Evolutionary conservation across 2,797 vertebrate genomes (phyloP).

Genomic region (Anableps anableps): DNA sequence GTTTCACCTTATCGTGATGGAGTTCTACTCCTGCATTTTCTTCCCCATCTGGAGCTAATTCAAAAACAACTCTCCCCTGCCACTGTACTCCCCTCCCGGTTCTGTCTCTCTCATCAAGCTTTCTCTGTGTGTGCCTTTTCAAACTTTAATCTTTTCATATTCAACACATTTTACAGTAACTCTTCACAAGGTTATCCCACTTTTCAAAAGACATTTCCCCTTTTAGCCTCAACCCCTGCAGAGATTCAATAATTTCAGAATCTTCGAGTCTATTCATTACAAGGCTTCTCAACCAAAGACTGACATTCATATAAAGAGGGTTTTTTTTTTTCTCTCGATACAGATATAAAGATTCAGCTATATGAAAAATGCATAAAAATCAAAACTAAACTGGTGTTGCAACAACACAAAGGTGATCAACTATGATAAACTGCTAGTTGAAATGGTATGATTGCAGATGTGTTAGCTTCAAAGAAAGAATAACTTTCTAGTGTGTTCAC

Average conservation of each 20-base stretch:
- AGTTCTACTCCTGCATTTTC: conserved; percentile 40
- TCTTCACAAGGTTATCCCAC: conserved; percentile 63
- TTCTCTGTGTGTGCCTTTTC: conserved; percentile 56
- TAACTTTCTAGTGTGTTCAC: neutral
- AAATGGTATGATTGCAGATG: neutral
- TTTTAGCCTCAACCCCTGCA: conserved; percentile 45
- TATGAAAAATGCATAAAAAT: conserved; percentile 9
- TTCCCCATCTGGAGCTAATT: conserved; percentile 56
- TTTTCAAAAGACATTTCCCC: conserved; percentile 54
- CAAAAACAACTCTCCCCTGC: conserved; percentile 50
- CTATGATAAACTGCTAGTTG: neutral
- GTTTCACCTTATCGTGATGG: conserved; percentile 51
- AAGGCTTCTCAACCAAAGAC: conserved; percentile 20
- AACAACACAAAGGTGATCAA: conserved; percentile 7
- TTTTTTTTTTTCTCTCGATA: conserved; percentile 8
- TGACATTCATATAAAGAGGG: conserved; percentile 22
- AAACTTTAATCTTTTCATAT: conserved; percentile 77
- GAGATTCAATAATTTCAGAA: conserved; percentile 50
- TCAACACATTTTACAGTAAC: conserved; percentile 62
- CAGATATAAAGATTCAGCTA: conserved; percentile 7
- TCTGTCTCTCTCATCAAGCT: conserved; percentile 48
- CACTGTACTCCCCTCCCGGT: neutral
- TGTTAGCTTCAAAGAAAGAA: conserved; percentile 10
- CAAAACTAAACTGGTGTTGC: conserved; percentile 7
- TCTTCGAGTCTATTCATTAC: conserved; percentile 54